Evolutionary conservation across 2,113 vertebrate species (phyloP), one percentile per base, ranked within the genome.

Genomic region (Azemiops feae): DNA sequence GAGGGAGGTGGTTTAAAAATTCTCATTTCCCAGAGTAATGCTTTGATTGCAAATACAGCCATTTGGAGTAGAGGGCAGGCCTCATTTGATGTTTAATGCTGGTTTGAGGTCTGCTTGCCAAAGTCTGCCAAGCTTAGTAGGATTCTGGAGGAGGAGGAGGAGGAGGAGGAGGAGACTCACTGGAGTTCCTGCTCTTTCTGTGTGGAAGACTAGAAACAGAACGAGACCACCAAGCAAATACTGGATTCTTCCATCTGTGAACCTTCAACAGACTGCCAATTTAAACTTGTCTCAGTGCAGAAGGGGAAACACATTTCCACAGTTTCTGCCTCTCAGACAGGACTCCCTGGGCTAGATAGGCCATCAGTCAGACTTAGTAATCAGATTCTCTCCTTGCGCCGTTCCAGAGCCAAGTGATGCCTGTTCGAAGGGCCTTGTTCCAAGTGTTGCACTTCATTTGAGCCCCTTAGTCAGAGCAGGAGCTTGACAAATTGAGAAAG

Each of bases 401-500:
- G 58, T 57, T 87, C 55, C 55, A 22, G 12, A 92, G 86, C 47
- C 86, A 74, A 74, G 50, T 2, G 39, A 74, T n/a, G 23, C 52
- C 23, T 18, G 16, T 53, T 85, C 14, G 22, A 55, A 27, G 50
- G 88, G 87, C 87, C 88, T 64, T 23, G 12, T 90, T 64, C 64
- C 88, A 93, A 90, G 92, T 52, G 88, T 45, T 18, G n/a, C 39
- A 47, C 45, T 93, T 25, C 14, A 81, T 93, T 90, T 90, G 92
- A 93, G 89, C 89, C 9, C 45, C 81, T 90, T 85, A 16, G 30
- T 52, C 34, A 47, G 12, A 87, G 89, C 55, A 50, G 55, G 53
- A 64, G 60, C 88, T 93, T 93, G 89, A 90, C 92, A 90, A 93
- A 90, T 43, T 52, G 88, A 86, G 86, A 60, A 60, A 23, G 89